A percentile compares a stretch with the other conserved stretches of the same genome.
phyloP scores from a whole-genome alignment of 2,888 invertebrate genomes.

The Argynnis bischoffii region DNA sequence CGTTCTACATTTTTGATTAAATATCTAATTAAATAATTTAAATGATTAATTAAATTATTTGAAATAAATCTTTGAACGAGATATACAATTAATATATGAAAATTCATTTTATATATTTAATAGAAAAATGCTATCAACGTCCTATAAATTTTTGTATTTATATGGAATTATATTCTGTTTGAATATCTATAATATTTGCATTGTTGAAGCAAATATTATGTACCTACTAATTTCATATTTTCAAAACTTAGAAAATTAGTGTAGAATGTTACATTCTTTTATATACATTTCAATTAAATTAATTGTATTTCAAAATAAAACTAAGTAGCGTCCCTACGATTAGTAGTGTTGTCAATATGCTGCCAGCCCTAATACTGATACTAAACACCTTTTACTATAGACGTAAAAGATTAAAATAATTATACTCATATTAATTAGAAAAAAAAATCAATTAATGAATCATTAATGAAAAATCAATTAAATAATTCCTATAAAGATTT shows the following conservation, averaged over 20 bases:
- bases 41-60: too few relatives aligned
- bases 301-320: not conserved
- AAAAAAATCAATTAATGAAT: not conserved
- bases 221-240: not conserved
- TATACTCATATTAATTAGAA: slow-evolving; percentile 1
- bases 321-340: slow-evolving; percentile 1
- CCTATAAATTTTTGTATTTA: too few relatives aligned
- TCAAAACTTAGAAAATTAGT: not conserved
- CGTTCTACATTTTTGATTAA: slow-evolving; percentile 92
- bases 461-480: too few relatives aligned
- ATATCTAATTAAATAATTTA: slow-evolving; percentile 22
- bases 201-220: too few relatives aligned
- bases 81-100: too few relatives aligned
- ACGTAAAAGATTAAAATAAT: not conserved
- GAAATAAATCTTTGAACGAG: too few relatives aligned
- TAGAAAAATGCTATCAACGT: not conserved
- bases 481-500: not conserved
- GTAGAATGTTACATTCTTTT: slow-evolving; percentile 1
- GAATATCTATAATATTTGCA: too few relatives aligned
- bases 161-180: too few relatives aligned
- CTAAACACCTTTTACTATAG: not conserved
- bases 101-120: too few relatives aligned
- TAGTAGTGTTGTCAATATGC: not conserved
- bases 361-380: not conserved
- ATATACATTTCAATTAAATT: not conserved